Percentiles rank a stretch among this genome's conserved stretches.
phyloP scores from a whole-genome alignment of 2,888 invertebrate species.

The Drosophila merina region DNA sequence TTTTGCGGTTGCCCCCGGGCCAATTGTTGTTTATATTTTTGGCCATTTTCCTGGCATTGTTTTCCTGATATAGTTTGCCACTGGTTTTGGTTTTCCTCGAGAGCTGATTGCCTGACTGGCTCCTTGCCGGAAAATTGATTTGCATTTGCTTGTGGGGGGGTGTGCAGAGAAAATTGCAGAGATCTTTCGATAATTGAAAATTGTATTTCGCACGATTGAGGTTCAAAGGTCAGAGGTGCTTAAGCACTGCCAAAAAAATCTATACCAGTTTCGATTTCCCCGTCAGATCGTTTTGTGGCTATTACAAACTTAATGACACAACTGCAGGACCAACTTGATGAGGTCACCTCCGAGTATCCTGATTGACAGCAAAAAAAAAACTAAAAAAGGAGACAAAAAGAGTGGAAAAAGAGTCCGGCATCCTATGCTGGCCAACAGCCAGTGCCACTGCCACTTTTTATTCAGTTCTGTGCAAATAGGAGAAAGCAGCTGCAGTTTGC shows the following conservation, averaged over 20 bases:
- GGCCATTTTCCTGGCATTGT: conserved; percentile 61
- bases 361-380: conserved; percentile 52
- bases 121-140: conserved; percentile 59
- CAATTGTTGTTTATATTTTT: conserved; percentile 71
- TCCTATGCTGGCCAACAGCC: conserved; percentile 18
- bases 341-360: conserved; percentile 43
- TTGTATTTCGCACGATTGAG: conserved; percentile 47
- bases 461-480: conserved; percentile 55
- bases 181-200: conserved; percentile 66
- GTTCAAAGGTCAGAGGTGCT: conserved; percentile 38
- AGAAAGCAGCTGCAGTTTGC: conserved; percentile 65
- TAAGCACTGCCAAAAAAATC: too few species aligned
- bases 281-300: conserved; percentile 49
- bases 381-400: conserved; percentile 2
- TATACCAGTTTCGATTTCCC: conserved; percentile 1
- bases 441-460: conserved; percentile 21
- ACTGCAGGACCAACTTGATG: conserved; percentile 45
- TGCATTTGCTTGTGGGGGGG: conserved; percentile 52
- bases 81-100: conserved; percentile 4
- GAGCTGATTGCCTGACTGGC: conserved; percentile 41
- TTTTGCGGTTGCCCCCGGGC: conserved; percentile 56
- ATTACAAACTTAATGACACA: conserved; percentile 59
- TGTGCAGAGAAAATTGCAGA: conserved; percentile 49
- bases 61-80: conserved; percentile 35
- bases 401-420: conserved; percentile 4